A percentile compares a stretch with the other conserved stretches of the same genome.
Evolutionary conservation across 2,888 invertebrate genomes (phyloP).

Genomic region (Cheilosia vernalis): DNA sequence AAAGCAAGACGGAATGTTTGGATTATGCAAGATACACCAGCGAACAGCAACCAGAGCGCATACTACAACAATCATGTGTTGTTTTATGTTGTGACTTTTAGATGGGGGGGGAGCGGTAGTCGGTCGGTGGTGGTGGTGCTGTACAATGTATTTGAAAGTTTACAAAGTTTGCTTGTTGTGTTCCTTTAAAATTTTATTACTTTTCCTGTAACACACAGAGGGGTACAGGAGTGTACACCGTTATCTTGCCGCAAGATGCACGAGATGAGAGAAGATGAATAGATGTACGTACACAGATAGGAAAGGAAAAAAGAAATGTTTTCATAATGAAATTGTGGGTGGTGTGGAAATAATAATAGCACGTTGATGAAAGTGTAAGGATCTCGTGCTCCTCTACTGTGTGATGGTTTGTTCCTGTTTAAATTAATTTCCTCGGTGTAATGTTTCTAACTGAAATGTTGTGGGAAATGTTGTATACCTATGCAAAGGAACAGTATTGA

Average conservation of each 20-base stretch:
- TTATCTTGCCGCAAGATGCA: constrained; percentile 54
- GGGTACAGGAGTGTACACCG: constrained; percentile 5
- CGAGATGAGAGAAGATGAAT: constrained; percentile 49
- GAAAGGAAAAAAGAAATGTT: constrained; percentile 46
- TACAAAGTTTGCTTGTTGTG: constrained; percentile 59
- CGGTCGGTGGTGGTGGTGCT: not conserved
- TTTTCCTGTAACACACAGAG: constrained; percentile 46
- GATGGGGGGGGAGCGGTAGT: not conserved
- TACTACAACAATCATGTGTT: constrained; percentile 41
- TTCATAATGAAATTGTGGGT: constrained; percentile 72
- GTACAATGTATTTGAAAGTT: constrained; percentile 54
- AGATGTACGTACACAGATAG: constrained; percentile 35
- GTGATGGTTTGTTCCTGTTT: constrained; percentile 33
- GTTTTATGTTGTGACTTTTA: constrained; percentile 18
- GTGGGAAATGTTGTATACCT: constrained; percentile 2
- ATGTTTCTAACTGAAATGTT: constrained; percentile 37
- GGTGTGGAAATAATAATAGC: constrained; percentile 15
- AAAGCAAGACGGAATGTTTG: constrained; percentile 42
- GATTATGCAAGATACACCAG: constrained; percentile 70
- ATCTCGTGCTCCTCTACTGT: not conserved
- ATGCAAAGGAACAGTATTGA: not conserved
- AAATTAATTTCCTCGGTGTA: constrained; percentile 64
- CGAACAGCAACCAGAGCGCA: constrained; percentile 16
- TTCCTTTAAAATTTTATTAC: constrained; percentile 69
- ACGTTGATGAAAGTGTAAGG: constrained; percentile 47